phyloP scores from a whole-genome alignment of 1,140 invertebrate genomes.

The Aricia agestis region DNA sequence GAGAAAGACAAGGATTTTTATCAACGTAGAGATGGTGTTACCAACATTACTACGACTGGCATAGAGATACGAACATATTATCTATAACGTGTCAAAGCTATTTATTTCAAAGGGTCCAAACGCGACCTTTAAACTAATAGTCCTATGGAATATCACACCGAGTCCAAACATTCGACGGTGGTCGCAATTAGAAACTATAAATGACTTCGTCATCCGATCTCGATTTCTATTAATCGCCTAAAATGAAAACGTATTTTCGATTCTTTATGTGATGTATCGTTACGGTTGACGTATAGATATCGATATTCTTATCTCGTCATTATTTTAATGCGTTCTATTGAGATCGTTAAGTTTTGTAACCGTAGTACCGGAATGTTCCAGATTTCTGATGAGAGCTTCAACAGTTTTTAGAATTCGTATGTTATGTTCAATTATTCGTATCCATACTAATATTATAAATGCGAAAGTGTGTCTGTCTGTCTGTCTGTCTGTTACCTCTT shows the following conservation, averaged over 20 bases:
- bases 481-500: too few relatives aligned
- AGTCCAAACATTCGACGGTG: slow-evolving; percentile 56
- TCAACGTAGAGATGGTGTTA: neutral
- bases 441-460: too few relatives aligned
- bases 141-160: slow-evolving; percentile 43
- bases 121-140: slow-evolving; percentile 10
- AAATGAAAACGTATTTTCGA: slow-evolving; percentile 55
- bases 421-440: neutral
- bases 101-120: neutral
- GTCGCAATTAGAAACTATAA: slow-evolving; percentile 71
- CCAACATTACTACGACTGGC: neutral
- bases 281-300: slow-evolving; percentile 47
- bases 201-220: slow-evolving; percentile 61
- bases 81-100: neutral
- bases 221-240: slow-evolving; percentile 62
- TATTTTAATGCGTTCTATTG: slow-evolving; percentile 21
- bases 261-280: slow-evolving; percentile 52
- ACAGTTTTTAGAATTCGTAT: neutral
- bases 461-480: too few relatives aligned
- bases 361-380: too few relatives aligned
- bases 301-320: slow-evolving; percentile 36
- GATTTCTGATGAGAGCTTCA: neutral
- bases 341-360: slow-evolving; percentile 10
- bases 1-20: neutral
- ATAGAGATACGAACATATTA: neutral